Percentiles rank a stretch among this genome's conserved stretches.
phyloP scores from a whole-genome alignment of 1,140 invertebrate genomes.

The Apis dorsata region DNA sequence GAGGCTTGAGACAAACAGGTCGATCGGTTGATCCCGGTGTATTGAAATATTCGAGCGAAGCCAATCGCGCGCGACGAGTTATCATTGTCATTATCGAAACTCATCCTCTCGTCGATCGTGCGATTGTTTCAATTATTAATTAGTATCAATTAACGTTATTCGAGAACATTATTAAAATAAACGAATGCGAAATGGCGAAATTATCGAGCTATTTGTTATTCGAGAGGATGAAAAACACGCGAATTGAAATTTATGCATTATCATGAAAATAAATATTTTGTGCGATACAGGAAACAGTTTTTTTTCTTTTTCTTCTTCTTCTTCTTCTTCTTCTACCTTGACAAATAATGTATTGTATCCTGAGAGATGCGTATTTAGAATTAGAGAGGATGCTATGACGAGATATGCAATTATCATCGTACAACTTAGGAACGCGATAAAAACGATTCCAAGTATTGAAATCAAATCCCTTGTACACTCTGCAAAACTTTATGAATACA shows the following conservation, averaged over 20 bases:
- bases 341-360: too few species aligned
- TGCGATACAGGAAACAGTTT: not conserved
- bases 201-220: not conserved
- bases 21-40: constrained; percentile 11
- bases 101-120: not conserved
- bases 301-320: too few species aligned
- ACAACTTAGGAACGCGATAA: too few species aligned
- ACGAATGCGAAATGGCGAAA: not conserved
- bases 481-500: too few species aligned
- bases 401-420: too few species aligned
- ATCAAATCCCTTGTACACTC: too few species aligned
- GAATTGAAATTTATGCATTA: not conserved
- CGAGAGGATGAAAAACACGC: too few species aligned
- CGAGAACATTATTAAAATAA: not conserved
- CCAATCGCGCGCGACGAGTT: not conserved
- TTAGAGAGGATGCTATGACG: too few species aligned
- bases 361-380: too few species aligned
- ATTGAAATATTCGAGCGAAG: constrained; percentile 17
- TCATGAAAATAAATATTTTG: not conserved
- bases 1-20: not conserved
- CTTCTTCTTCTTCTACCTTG: too few species aligned
- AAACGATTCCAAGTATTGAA: too few species aligned
- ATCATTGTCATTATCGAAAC: constrained; percentile 10
- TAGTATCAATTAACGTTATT: not conserved
- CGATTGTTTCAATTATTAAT: constrained; percentile 16